A percentile compares a stretch with the other conserved stretches of the same genome.
phyloP scores from a whole-genome alignment of 2,888 invertebrate species.

The Dione juno region DNA sequence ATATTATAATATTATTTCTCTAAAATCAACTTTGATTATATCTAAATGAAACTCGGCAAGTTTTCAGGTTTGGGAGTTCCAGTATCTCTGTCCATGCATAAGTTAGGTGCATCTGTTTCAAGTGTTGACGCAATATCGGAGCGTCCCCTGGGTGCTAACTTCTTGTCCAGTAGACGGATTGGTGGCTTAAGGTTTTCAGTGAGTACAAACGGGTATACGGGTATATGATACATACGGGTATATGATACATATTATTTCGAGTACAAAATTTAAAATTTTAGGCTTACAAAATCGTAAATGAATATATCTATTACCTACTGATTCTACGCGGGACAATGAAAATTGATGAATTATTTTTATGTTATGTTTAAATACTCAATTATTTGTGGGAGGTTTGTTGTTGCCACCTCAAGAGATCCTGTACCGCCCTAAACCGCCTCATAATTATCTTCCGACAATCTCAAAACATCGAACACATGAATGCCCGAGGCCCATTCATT shows the following conservation, averaged over 20 bases:
- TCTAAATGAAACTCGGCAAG: conserved; percentile 64
- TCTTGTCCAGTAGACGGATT: conserved; percentile 42
- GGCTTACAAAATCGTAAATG: background rate
- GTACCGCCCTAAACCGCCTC: conserved; percentile 72
- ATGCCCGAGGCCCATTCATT: conserved; percentile 76
- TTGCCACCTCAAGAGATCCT: conserved; percentile 64
- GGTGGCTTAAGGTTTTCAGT: conserved; percentile 48
- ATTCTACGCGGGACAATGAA: background rate
- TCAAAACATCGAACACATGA: conserved; percentile 70
- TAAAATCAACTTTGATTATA: conserved; percentile 60
- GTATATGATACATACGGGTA: background rate
- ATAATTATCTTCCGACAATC: conserved; percentile 76
- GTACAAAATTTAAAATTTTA: background rate
- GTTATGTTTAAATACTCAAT: conserved; percentile 30
- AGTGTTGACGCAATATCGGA: conserved; percentile 76
- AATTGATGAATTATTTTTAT: background rate
- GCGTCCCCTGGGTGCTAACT: conserved; percentile 55
- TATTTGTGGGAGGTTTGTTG: conserved; percentile 73
- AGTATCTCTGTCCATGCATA: conserved; percentile 77
- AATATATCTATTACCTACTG: background rate
- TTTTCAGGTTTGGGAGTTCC: conserved; percentile 65
- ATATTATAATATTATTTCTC: conserved; percentile 1
- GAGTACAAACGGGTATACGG: conserved; percentile 8
- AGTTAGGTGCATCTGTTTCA: conserved; percentile 77
- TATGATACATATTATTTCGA: background rate